These are phyloP conservation scores for Synanthedon myopaeformis DNA, from an alignment of 2,888 invertebrate species.

Conservation along the genomic window DNA sequence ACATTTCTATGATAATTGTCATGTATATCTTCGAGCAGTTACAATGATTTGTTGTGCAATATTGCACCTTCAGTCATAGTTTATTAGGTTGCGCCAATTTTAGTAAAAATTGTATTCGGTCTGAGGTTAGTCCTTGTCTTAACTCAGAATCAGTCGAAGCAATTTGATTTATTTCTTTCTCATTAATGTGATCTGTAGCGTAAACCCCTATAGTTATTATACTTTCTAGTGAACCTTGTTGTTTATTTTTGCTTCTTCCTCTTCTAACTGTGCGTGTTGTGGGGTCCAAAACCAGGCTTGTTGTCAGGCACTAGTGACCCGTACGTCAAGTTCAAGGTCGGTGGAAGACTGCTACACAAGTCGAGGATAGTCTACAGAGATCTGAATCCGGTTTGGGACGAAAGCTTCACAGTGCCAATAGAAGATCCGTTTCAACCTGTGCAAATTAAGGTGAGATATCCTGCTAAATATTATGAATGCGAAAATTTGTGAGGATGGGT, in stretches of 20 bases:
- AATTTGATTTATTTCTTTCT: background rate
- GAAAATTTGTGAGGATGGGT: no score
- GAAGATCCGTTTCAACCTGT: slow-evolving; percentile 91
- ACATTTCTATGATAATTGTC: no score
- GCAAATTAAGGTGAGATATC: slow-evolving; percentile 78
- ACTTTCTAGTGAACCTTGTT: slow-evolving; percentile 22
- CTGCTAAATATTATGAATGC: no score
- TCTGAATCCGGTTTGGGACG: slow-evolving; percentile 98
- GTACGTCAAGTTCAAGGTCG: slow-evolving; percentile 95
- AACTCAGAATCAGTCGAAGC: background rate
- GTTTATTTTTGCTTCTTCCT: slow-evolving; percentile 40
- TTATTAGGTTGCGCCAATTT: background rate
- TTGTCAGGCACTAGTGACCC: slow-evolving; percentile 94
- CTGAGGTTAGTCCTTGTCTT: no score
- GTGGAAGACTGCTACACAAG: slow-evolving; percentile 89
- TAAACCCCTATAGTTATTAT: slow-evolving; percentile 6
- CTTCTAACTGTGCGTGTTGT: slow-evolving; percentile 50
- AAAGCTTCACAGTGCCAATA: slow-evolving; percentile 90
- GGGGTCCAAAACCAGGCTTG: slow-evolving; percentile 62
- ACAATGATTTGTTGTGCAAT: no score
- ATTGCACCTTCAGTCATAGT: no score
- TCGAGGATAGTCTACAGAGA: slow-evolving; percentile 94
- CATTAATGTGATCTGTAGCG: background rate
- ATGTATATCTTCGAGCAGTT: no score
- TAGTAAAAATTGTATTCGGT: background rate